A percentile compares a stretch with the other conserved stretches of the same genome.
Evolutionary conservation across 2,113 vertebrate genomes (phyloP).

Genomic region (Hyaena hyaena): DNA sequence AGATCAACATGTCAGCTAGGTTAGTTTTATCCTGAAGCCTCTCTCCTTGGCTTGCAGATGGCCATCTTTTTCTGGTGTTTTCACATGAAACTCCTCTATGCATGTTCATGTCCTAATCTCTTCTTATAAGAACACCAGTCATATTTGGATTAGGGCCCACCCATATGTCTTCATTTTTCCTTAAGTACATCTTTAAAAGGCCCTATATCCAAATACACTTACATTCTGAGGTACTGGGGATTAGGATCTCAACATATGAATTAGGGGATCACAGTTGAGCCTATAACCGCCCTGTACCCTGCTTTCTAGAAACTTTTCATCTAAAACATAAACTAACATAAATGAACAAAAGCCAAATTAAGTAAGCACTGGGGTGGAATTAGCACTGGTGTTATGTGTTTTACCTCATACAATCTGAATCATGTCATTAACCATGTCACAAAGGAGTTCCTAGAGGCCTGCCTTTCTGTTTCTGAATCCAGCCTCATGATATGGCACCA

Average conservation of each 20-base stretch:
- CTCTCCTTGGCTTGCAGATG: not conserved
- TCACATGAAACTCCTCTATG: not conserved
- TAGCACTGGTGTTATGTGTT: not conserved
- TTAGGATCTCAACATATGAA: not conserved
- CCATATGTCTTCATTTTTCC: not conserved
- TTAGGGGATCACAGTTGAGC: not conserved
- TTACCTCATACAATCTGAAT: not conserved
- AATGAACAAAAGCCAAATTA: not conserved
- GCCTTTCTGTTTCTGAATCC: not conserved
- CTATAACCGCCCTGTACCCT: not conserved
- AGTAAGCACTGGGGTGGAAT: not conserved
- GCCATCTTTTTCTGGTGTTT: not conserved
- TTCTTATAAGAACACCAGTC: not conserved
- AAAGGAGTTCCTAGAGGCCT: not conserved
- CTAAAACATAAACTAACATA: not conserved
- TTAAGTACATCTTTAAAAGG: not conserved
- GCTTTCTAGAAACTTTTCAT: not conserved
- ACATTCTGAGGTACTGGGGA: not conserved
- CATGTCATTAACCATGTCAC: not conserved
- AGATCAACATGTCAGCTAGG: not conserved
- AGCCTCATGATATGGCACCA: not conserved
- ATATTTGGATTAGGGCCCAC: not conserved
- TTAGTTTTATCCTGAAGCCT: not conserved
- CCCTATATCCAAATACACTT: not conserved
- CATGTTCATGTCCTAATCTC: not conserved